Conservation (phyloP, 2,797 vertebrate species). For the Pangasius sanitwongsei region DNA sequence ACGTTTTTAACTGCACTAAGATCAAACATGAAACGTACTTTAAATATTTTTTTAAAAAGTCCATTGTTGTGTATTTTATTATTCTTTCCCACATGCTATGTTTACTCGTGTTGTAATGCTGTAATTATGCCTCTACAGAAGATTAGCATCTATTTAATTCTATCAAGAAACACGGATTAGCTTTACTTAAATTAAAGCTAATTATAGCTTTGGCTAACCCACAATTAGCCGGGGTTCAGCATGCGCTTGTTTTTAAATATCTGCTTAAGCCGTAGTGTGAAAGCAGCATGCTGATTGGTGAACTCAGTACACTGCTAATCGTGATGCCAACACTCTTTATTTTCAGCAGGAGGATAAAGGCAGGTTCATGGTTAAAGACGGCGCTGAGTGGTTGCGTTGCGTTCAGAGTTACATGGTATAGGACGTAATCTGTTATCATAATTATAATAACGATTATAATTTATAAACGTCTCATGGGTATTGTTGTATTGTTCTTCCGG, state of each 20-base stretch:
- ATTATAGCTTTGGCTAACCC: slow-evolving; percentile 21
- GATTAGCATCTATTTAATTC: slow-evolving; percentile 42
- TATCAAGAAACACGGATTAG: slow-evolving; percentile 28
- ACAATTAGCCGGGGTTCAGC: slow-evolving; percentile 44
- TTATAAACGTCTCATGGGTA: neutral
- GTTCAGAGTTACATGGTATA: neutral
- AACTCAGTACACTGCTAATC: neutral
- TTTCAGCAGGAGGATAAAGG: neutral
- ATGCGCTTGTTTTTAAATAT: neutral
- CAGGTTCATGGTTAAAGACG: neutral
- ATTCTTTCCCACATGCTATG: neutral
- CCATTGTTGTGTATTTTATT: neutral
- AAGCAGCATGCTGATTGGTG: neutral
- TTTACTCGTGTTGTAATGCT: neutral
- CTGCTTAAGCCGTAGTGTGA: neutral
- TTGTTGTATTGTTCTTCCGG: neutral
- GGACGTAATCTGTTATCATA: neutral
- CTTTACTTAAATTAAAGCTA: slow-evolving; percentile 28
- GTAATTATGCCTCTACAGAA: slow-evolving; percentile 31
- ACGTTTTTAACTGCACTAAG: neutral
- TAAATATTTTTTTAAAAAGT: neutral
- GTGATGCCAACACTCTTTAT: neutral
- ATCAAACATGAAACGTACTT: neutral
- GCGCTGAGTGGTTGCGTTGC: neutral
- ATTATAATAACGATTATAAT: neutral